Percentiles rank a stretch among this genome's conserved stretches.
phyloP scores from a whole-genome alignment of 2,113 vertebrate species.

The Myiagra hebetior region DNA sequence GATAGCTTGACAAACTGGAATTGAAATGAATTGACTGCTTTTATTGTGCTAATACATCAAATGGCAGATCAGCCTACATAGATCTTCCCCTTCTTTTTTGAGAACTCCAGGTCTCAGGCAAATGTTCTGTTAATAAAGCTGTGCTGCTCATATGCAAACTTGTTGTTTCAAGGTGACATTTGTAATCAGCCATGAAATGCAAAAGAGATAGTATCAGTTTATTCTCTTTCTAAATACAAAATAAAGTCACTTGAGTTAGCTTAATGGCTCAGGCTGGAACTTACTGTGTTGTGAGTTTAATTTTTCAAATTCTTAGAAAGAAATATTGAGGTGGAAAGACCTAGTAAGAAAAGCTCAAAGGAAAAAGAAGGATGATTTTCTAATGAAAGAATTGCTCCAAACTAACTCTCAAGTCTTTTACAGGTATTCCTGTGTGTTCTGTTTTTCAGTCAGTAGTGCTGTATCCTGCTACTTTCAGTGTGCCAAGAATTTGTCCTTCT shows the following conservation, averaged over 20 bases:
- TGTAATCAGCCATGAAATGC: conserved; percentile 12
- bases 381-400: background rate
- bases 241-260: conserved; percentile 43
- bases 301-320: background rate
- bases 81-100: background rate
- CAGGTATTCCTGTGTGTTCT: background rate
- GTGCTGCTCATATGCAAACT: background rate
- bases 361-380: background rate
- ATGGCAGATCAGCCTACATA: background rate
- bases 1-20: background rate
- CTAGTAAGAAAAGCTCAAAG: background rate
- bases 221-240: conserved; percentile 43
- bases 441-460: background rate
- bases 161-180: conserved; percentile 64
- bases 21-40: background rate
- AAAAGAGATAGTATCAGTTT: conserved; percentile 62
- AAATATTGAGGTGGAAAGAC: background rate
- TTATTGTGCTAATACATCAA: background rate
- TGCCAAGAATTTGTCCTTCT: background rate
- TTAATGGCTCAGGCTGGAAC: background rate
- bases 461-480: background rate
- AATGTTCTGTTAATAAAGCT: background rate
- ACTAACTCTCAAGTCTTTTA: background rate
- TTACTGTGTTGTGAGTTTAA: background rate
- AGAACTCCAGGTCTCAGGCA: background rate